phyloP scores from a whole-genome alignment of 1,140 invertebrate genomes.

The Halesus radiatus region DNA sequence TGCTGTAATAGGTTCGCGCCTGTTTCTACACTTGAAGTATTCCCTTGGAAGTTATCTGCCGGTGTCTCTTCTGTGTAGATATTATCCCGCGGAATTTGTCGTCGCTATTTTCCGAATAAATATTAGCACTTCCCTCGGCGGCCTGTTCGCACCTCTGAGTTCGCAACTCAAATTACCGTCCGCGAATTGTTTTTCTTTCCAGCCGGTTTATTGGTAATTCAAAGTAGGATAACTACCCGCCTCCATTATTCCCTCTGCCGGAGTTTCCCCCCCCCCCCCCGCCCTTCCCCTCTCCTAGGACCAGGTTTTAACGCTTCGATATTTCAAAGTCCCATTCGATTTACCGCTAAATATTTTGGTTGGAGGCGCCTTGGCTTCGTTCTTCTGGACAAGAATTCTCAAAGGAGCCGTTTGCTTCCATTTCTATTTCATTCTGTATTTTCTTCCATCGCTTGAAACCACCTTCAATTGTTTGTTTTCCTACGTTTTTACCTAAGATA shows the following conservation, averaged over 20 bases:
- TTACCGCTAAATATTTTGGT: conserved; percentile 54
- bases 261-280: background rate
- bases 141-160: conserved; percentile 40
- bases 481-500: background rate
- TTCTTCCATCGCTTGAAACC: background rate
- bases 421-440: background rate
- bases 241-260: conserved; percentile 54
- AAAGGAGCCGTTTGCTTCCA: conserved; percentile 19
- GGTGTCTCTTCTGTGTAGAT: conserved; percentile 54
- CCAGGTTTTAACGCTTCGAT: conserved; percentile 53
- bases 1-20: background rate
- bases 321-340: conserved; percentile 58
- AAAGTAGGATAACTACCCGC: conserved; percentile 56
- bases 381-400: conserved; percentile 19
- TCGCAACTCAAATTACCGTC: conserved; percentile 54
- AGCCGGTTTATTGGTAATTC: conserved; percentile 57
- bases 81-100: conserved; percentile 55
- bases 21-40: background rate
- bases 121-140: conserved; percentile 46
- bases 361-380: conserved; percentile 12
- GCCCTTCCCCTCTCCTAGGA: background rate
- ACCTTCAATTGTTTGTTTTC: background rate
- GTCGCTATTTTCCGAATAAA: conserved; percentile 57
- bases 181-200: conserved; percentile 56
- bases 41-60: conserved; percentile 19